Evolutionary conservation across 2,797 vertebrate genomes (phyloP), one percentile per base, ranked within the genome.

Genomic region (Nyctibius grandis): DNA sequence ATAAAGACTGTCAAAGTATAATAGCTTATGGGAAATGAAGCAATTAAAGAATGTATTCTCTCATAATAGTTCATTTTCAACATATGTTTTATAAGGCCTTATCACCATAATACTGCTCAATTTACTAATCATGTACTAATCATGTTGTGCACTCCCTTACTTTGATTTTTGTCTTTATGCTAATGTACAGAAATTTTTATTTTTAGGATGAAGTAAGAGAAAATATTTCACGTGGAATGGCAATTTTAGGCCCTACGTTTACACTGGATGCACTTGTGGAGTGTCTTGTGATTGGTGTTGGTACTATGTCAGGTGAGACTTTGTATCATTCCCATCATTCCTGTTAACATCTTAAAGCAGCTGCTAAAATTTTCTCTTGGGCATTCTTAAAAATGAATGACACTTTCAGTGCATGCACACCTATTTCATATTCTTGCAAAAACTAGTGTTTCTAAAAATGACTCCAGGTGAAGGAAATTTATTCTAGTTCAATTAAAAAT

Each of bases 171-270:
- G 8, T 36, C 21, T 45, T 63, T n/a, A 48, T 56, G 9, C 15
- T 95, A 95, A 92, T 15, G 38, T 44, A 47, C 33, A 17, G 34
- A 63, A 25, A 9, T 77, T 63, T 68, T 61, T 93, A 21, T 38
- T 89, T 44, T 91, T 64, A 99, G 99, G 99, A 99, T 96, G 99
- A 99, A 98, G 99, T 99, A 74, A 98, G 99, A 97, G 99, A 99
- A 92, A 99, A 99, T 94, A 99, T 99, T 91, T 99, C 99, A 45
- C 98, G 98, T 89, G 99, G 99, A 93, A 99, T 99, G 99, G 99
- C 99, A 16, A 98, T 99, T 68, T 97, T 99, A 64, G 99, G 99
- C 34, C 99, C 99, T 25, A 99, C 99, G 0, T 99, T 99, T 96
- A 99, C 99, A 11, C 97, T 99, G 81, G 99, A 99, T 92, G 99